Base-by-base conservation (phyloP, 1,140 invertebrate genomes). In the Aporrectodea caliginosa region DNA sequence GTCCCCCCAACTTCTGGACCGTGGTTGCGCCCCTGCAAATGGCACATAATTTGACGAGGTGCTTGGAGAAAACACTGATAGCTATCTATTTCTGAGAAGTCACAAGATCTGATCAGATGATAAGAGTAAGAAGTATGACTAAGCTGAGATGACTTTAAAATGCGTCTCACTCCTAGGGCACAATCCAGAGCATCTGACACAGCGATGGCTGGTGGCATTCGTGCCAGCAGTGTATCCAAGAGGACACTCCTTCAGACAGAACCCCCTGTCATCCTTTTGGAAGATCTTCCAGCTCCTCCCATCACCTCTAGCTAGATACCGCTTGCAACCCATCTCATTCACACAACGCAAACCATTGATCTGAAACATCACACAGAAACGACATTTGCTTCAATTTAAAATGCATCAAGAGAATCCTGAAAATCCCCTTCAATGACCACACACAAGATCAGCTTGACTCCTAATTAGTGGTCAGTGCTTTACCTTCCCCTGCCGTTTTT, bases 201-300 rank as follows among this genome's bases (percentile, higher is more conserved):
- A 91, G 30, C 79, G 78, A 75, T 85, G 80, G 27, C 75, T 78
- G 75, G 89, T 81, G 0, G 22, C n/a, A n/a, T n/a, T 77, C 74
- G 79, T 80, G 86, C 87, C 84, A 79, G 92, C 92, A 84, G 90
- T 90, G 86, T 91, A 94, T 12, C 92, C 92, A 30, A 89, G 86
- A 0, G 94, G 94, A 85, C 95, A 96, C 33, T 93, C 90, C 32
- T 92, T 89, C 14, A 93, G 86, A 88, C 96, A 98, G 80, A 85
- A 76, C n/a, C 43, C 82, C 75, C 43, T 79, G 79, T 72, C 77
- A 43, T 58, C 77, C 70, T 78, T 83, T 72, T 79, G 84, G 22
- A 58, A 58, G 22, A 58, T 22, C 43, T 58, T 58, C 43, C 43
- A 58, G 6, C 43, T 22, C 6, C 43, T 58, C 43, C 22, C 43